These are phyloP conservation scores for Pinctada fucata DNA, from an alignment of 2,888 invertebrate species.

Conservation along the genomic window DNA sequence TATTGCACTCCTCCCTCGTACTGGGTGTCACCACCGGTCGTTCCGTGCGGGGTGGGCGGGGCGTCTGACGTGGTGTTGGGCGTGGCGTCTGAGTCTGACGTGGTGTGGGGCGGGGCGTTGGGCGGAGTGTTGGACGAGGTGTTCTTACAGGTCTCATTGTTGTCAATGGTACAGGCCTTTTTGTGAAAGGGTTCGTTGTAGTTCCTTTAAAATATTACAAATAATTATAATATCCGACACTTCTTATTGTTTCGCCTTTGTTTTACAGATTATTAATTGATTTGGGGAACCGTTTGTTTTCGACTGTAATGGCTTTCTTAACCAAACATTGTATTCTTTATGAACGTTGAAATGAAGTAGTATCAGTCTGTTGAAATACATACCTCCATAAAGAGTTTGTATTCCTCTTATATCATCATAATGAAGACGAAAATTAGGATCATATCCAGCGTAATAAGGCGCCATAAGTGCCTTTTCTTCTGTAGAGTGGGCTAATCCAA, in stretches of 20 bases:
- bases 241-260: no score
- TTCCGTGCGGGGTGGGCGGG: not conserved
- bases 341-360: no score
- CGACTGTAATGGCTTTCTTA: no score
- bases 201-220: no score
- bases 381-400: slow-evolving; percentile 66
- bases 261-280: no score
- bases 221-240: no score
- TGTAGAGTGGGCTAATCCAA: slow-evolving; percentile 73
- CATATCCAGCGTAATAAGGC: slow-evolving; percentile 67
- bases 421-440: slow-evolving; percentile 58
- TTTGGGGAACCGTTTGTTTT: no score
- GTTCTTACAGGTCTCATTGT: no score
- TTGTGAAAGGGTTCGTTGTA: no score
- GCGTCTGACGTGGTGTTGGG: not conserved
- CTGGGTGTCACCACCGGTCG: not conserved
- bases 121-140: slow-evolving; percentile 3
- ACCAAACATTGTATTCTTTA: no score
- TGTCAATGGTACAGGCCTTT: no score
- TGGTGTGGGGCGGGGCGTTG: not conserved
- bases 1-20: not conserved
- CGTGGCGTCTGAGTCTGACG: not conserved
- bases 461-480: slow-evolving; percentile 70
- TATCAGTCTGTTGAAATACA: no score
- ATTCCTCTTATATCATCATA: slow-evolving; percentile 71